These are phyloP conservation scores for Ormyrus pomaceus DNA, from an alignment of 2,888 invertebrate genomes.

Conservation along the genomic window DNA sequence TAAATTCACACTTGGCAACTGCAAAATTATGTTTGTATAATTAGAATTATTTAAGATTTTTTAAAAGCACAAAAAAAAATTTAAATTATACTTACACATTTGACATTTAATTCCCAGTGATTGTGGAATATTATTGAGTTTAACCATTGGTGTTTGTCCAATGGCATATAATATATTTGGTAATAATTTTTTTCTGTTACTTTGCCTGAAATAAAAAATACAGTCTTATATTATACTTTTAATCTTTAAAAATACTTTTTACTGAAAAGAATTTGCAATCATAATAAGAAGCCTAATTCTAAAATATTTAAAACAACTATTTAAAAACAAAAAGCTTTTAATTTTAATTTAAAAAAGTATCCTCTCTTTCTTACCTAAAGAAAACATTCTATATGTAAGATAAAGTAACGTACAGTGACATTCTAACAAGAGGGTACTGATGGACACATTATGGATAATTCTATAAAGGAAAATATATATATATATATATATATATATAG, in stretches of 20 bases:
- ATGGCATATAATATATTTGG: conserved; percentile 86
- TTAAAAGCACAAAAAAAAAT: conserved; percentile 64
- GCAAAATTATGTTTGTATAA: neutral
- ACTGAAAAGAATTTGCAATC: conserved; percentile 6
- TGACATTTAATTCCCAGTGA: conserved; percentile 88
- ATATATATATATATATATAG: too few species aligned
- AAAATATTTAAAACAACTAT: neutral
- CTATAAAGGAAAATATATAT: too few species aligned
- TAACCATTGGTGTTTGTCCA: conserved; percentile 90
- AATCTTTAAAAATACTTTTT: too few species aligned
- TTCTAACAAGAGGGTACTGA: too few species aligned
- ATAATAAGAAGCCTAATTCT: too few species aligned
- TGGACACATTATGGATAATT: too few species aligned
- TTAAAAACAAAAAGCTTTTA: neutral
- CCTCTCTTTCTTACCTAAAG: too few species aligned
- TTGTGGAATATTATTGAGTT: conserved; percentile 87
- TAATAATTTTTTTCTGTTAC: conserved; percentile 79
- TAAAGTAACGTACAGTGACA: too few species aligned
- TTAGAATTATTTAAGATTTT: neutral
- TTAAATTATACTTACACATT: conserved; percentile 83
- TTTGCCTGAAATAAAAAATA: conserved; percentile 52
- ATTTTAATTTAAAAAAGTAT: neutral
- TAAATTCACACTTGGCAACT: conserved; percentile 98
- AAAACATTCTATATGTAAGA: too few species aligned
- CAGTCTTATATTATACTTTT: conserved; percentile 59